Evolutionary conservation across 2,113 vertebrate species (phyloP).

Genomic region (Elephantulus edwardii): DNA sequence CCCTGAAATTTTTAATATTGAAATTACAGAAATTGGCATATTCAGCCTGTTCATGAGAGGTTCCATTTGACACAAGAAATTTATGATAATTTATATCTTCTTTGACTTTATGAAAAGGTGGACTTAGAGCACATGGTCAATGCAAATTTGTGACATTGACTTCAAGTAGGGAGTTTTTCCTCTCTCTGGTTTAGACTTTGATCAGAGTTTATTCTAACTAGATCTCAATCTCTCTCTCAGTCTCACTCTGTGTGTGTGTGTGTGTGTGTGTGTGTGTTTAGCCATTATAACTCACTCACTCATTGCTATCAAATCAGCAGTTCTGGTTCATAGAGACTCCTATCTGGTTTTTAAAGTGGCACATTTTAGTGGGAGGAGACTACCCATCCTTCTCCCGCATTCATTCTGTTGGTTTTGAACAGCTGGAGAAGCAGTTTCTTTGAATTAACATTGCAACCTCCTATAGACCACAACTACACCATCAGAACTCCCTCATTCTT

Average conservation of each 20-base stretch:
- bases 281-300: too few relatives aligned
- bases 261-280: background rate
- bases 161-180: constrained; percentile 37
- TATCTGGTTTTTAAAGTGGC: too few relatives aligned
- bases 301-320: too few relatives aligned
- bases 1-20: constrained; percentile 59
- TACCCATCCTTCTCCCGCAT: too few relatives aligned
- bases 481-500: background rate
- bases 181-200: background rate
- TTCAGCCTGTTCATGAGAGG: constrained; percentile 39
- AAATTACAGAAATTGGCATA: constrained; percentile 67
- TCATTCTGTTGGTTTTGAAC: too few relatives aligned
- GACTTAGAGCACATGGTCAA: constrained; percentile 22
- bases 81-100: constrained; percentile 64
- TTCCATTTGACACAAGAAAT: constrained; percentile 40
- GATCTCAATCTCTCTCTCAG: background rate
- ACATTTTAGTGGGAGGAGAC: too few relatives aligned
- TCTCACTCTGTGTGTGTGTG: too few relatives aligned
- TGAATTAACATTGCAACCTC: too few relatives aligned
- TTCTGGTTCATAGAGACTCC: too few relatives aligned
- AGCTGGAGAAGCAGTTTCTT: too few relatives aligned
- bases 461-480: too few relatives aligned
- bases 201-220: constrained; percentile 31
- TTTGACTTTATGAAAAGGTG: constrained; percentile 37
- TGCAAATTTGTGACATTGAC: constrained; percentile 50